A percentile compares a stretch with the other conserved stretches of the same genome.
Evolutionary conservation across 2,888 invertebrate species (phyloP).

Genomic region (Stenchaetothrips biformis): DNA sequence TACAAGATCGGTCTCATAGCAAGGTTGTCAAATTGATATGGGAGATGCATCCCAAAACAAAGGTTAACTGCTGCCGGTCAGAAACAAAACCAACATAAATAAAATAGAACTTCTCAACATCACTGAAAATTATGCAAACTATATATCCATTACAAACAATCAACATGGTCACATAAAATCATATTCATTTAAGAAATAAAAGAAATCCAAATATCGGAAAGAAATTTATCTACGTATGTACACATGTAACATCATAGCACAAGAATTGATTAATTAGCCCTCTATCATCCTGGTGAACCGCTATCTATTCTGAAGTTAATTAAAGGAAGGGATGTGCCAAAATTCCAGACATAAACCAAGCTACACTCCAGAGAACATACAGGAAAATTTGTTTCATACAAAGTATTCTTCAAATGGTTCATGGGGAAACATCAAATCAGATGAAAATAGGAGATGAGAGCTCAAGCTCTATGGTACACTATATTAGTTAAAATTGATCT

Average conservation of each 20-base stretch:
- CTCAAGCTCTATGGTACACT: background rate
- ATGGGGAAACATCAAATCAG: too few species aligned
- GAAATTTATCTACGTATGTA: slow-evolving; percentile 9
- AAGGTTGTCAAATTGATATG: background rate
- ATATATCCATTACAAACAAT: slow-evolving; percentile 12
- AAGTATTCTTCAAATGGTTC: too few species aligned
- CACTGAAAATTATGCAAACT: slow-evolving; percentile 7
- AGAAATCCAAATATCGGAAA: background rate
- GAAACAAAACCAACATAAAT: background rate
- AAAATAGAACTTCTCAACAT: background rate
- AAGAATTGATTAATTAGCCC: background rate
- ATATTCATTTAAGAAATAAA: slow-evolving; percentile 15
- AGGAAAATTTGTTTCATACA: too few species aligned
- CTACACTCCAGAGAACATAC: too few species aligned
- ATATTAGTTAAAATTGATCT: background rate
- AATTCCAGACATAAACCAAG: slow-evolving; percentile 6
- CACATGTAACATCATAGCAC: background rate
- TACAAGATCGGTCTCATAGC: background rate
- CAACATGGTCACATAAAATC: slow-evolving; percentile 19
- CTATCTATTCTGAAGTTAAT: background rate
- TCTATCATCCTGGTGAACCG: background rate
- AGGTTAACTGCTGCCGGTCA: background rate
- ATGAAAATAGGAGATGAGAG: too few species aligned
- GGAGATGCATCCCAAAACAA: background rate
- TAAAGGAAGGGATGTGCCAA: background rate